Evolutionary conservation across 2,797 vertebrate genomes (phyloP), one percentile per base, ranked within the genome.

Genomic region (Hypotaenidia philippensis): DNA sequence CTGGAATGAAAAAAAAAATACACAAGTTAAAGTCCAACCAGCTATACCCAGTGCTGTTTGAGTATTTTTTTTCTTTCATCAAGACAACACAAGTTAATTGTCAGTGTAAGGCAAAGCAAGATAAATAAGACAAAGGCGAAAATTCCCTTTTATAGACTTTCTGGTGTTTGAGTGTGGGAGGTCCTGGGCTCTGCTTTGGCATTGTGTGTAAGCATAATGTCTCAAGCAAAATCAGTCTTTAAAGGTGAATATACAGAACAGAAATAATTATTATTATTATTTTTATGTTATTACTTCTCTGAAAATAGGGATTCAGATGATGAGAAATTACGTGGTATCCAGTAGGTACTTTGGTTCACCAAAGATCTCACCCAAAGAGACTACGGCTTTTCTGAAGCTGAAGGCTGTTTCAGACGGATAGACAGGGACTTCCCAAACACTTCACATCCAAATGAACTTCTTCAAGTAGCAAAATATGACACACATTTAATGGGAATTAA

Each of bases 391-490:
- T n/a, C 45, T 64, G 55, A 61, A 68, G 44, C 12, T 65, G 15
- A 55, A 65, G 27, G 16, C 16, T 32, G 50, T 18, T 55, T 83
- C 38, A 27, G 63, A 74, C 41, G 2, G 18, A 26, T 4, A 10
- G n/a, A 18, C 13, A 49, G 47, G 22, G 5, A 23, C 56, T 94
- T 95, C 92, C 47, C 31, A 45, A 89, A 70, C 34, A 12, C 45
- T 85, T 89, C 22, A 47, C 66, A 41, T 26, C 11, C 66, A 85
- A 38, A 65, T 9, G 17, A 88, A 49, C 7, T 70, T 17, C 10
- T 81, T 91, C 72, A 70, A 70, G 50, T 7, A 75, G 25, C 21
- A 94, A 95, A 94, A 93, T 59, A 15, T 10, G 2, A 3, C 18
- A 52, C 8, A 5, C 1, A 29, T 44, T 11, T 74, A 59, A 45